Evolutionary conservation across 2,888 invertebrate species (phyloP).

Genomic region (Dasypogon diadema): DNA sequence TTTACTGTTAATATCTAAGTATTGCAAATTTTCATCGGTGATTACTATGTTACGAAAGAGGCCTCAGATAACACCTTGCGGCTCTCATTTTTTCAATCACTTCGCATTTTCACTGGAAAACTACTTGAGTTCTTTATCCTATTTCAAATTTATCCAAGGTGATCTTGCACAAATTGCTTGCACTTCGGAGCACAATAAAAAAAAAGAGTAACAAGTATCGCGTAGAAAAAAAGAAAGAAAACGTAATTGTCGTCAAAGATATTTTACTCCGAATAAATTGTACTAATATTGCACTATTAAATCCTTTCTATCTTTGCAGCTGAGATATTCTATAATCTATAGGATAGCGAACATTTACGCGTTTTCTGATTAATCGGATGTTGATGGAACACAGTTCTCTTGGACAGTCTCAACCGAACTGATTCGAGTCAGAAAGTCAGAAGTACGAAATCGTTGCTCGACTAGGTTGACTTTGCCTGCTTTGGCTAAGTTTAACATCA

Average conservation of each 20-base stretch:
- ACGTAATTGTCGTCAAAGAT: too few relatives aligned
- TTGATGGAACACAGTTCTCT: conserved; percentile 40
- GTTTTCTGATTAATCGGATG: not conserved
- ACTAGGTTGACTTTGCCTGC: conserved; percentile 31
- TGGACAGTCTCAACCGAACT: conserved; percentile 39
- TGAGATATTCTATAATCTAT: too few relatives aligned
- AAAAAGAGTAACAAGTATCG: too few relatives aligned
- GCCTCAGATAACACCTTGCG: too few relatives aligned
- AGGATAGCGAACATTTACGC: not conserved
- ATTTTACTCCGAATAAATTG: too few relatives aligned
- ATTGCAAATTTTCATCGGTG: too few relatives aligned
- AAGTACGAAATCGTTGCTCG: conserved; percentile 32
- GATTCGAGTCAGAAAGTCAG: conserved; percentile 12
- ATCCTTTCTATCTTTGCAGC: conserved; percentile 3
- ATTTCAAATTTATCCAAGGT: conserved; percentile 1
- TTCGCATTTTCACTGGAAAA: not conserved
- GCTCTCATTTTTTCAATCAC: not conserved
- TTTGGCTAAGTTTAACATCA: conserved; percentile 43
- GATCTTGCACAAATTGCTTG: not conserved
- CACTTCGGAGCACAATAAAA: not conserved
- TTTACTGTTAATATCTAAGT: too few relatives aligned
- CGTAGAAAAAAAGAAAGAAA: too few relatives aligned
- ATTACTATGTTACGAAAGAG: too few relatives aligned
- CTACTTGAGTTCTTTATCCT: not conserved
- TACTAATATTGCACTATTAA: too few relatives aligned